phyloP scores from a whole-genome alignment of 1,140 invertebrate species.

The Branchinecta lynchi region DNA sequence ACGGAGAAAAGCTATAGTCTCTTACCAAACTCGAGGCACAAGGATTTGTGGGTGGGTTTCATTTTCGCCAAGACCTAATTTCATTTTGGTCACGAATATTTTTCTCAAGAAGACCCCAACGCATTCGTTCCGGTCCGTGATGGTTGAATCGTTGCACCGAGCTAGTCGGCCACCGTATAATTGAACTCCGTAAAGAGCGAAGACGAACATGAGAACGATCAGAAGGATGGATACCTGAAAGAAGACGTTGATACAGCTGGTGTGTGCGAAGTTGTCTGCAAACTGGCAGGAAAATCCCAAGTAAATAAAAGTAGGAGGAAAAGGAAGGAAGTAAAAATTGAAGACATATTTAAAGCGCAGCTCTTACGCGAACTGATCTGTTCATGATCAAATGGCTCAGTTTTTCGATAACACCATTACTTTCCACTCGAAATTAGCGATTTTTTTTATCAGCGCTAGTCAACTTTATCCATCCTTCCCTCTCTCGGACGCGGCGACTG shows the following conservation, averaged over 20 bases:
- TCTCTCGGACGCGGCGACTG: too few species aligned
- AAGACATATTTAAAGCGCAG: too few species aligned
- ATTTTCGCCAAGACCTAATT: slow-evolving; percentile 57
- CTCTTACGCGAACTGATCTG: too few species aligned
- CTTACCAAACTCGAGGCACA: slow-evolving; percentile 91
- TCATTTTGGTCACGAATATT: slow-evolving; percentile 98
- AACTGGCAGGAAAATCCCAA: too few species aligned
- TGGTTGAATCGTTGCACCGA: slow-evolving; percentile 88
- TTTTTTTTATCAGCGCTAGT: too few species aligned
- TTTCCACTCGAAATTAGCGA: too few species aligned
- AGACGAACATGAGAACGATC: slow-evolving; percentile 96
- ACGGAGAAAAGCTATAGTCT: slow-evolving; percentile 21
- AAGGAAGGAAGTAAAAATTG: too few species aligned
- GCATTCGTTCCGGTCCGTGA: slow-evolving; percentile 67
- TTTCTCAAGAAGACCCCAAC: slow-evolving; percentile 85
- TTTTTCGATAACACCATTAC: too few species aligned
- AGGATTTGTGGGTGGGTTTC: slow-evolving; percentile 84
- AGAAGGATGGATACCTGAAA: slow-evolving; percentile 82
- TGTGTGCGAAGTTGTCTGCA: too few species aligned
- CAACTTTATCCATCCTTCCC: too few species aligned
- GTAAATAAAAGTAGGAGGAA: too few species aligned
- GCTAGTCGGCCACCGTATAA: slow-evolving; percentile 89
- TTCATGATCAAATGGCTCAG: too few species aligned
- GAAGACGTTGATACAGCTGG: not conserved
- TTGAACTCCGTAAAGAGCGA: slow-evolving; percentile 97